phyloP scores from a whole-genome alignment of 1,140 invertebrate genomes.

The Penaeus vannamei region DNA sequence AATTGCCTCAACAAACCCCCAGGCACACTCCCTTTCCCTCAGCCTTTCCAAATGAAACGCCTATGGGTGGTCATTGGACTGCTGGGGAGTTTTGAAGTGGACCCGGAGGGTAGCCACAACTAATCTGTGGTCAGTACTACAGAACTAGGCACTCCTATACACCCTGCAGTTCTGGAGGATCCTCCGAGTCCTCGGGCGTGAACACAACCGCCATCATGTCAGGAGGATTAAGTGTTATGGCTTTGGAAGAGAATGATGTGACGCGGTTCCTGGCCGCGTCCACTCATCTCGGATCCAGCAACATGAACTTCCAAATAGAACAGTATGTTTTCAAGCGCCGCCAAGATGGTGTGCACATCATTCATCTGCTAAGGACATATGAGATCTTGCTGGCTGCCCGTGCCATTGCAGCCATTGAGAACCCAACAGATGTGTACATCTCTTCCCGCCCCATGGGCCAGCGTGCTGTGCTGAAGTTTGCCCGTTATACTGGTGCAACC shows the following conservation, averaged over 20 bases:
- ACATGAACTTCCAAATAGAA: slow-evolving; percentile 95
- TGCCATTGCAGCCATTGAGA: slow-evolving; percentile 98
- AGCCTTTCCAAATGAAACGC: too few relatives aligned
- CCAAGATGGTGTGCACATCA: slow-evolving; percentile 93
- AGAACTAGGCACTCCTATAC: too few relatives aligned
- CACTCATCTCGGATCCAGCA: slow-evolving; percentile 94
- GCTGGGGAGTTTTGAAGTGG: too few relatives aligned
- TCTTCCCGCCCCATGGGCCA: slow-evolving; percentile 96
- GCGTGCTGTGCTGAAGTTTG: slow-evolving; percentile 98
- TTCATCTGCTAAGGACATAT: slow-evolving; percentile 97
- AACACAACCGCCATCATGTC: too few relatives aligned
- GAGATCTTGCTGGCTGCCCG: slow-evolving; percentile 96
- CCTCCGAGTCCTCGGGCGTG: too few relatives aligned
- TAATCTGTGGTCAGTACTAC: too few relatives aligned
- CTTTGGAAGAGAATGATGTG: slow-evolving; percentile 95
- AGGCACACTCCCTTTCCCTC: too few relatives aligned
- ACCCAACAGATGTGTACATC: slow-evolving; percentile 96
- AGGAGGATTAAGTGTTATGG: slow-evolving; percentile 88
- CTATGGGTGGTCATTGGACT: too few relatives aligned
- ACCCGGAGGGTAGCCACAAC: too few relatives aligned
- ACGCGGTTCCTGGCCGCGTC: slow-evolving; percentile 97
- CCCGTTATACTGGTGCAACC: slow-evolving; percentile 96
- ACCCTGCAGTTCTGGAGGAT: too few relatives aligned
- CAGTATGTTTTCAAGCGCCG: slow-evolving; percentile 96
- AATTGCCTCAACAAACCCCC: too few relatives aligned